These are phyloP conservation scores for Tridacna crocea DNA, from an alignment of 2,888 invertebrate genomes.

Conservation along the genomic window DNA sequence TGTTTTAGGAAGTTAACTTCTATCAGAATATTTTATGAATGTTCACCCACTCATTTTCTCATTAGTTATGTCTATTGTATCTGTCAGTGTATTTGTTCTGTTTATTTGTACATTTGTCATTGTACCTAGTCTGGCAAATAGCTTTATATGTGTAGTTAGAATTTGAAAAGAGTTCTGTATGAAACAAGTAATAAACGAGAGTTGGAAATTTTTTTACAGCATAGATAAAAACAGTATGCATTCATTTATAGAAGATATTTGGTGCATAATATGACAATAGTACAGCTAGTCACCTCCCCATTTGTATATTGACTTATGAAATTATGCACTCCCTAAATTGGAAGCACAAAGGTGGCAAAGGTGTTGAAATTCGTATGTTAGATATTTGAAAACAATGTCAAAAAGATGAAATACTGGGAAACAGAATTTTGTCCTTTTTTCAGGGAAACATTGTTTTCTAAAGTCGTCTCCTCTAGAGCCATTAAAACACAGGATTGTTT, in stretches of 20 bases:
- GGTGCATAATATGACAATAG: too few relatives aligned
- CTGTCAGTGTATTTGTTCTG: not conserved
- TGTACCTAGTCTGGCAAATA: not conserved
- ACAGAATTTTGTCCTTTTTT: not conserved
- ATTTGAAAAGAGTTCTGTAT: not conserved
- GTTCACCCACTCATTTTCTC: not conserved
- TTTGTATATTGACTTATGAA: too few relatives aligned
- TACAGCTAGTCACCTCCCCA: too few relatives aligned
- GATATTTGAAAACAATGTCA: not conserved
- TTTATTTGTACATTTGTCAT: not conserved
- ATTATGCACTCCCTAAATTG: too few relatives aligned
- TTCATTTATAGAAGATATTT: too few relatives aligned
- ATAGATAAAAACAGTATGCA: too few relatives aligned
- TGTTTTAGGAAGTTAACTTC: too few relatives aligned
- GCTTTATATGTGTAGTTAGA: conserved; percentile 1
- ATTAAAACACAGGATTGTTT: not conserved
- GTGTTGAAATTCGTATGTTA: not conserved
- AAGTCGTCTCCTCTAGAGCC: not conserved
- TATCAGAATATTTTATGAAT: too few relatives aligned
- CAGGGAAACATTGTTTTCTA: not conserved
- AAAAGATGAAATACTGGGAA: not conserved
- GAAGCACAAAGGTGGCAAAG: too few relatives aligned
- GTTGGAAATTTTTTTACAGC: too few relatives aligned
- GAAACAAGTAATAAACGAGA: too few relatives aligned
- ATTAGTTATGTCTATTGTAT: not conserved